phyloP scores from a whole-genome alignment of 2,797 vertebrate species.

The Neosalanx taihuensis region DNA sequence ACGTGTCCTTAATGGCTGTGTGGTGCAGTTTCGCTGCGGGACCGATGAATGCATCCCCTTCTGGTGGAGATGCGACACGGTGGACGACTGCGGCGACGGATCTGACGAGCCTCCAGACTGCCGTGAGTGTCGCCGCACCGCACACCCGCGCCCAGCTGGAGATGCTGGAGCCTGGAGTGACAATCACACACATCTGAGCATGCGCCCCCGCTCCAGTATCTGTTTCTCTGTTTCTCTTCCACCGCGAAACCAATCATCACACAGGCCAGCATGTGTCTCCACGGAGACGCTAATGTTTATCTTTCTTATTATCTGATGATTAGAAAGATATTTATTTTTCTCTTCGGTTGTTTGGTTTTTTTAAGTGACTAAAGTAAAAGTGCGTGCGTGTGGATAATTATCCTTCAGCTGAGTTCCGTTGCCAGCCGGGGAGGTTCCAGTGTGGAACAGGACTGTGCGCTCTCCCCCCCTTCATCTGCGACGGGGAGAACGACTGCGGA shows the following conservation, averaged over 20 bases:
- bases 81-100: conserved; percentile 91
- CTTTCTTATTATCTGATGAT: too few relatives aligned
- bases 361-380: background rate
- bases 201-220: too few relatives aligned
- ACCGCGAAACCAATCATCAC: too few relatives aligned
- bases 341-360: too few relatives aligned
- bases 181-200: too few relatives aligned
- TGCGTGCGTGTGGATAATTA: conserved; percentile 1
- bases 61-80: conserved; percentile 97
- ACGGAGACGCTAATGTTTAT: too few relatives aligned
- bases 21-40: conserved; percentile 86
- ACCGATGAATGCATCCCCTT: conserved; percentile 96
- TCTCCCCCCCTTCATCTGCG: conserved; percentile 96
- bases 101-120: conserved; percentile 91
- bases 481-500: conserved; percentile 97
- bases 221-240: too few relatives aligned
- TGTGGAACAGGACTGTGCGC: conserved; percentile 97
- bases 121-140: conserved; percentile 75
- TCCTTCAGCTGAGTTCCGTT: conserved; percentile 91
- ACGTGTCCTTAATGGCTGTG: conserved; percentile 1
- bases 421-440: conserved; percentile 95
- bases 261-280: too few relatives aligned
- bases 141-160: background rate
- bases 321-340: too few relatives aligned
- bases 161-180: too few relatives aligned